Evolutionary conservation across 2,888 invertebrate genomes (phyloP), one percentile per base, ranked within the genome.

Genomic region (Heliconius hortense): DNA sequence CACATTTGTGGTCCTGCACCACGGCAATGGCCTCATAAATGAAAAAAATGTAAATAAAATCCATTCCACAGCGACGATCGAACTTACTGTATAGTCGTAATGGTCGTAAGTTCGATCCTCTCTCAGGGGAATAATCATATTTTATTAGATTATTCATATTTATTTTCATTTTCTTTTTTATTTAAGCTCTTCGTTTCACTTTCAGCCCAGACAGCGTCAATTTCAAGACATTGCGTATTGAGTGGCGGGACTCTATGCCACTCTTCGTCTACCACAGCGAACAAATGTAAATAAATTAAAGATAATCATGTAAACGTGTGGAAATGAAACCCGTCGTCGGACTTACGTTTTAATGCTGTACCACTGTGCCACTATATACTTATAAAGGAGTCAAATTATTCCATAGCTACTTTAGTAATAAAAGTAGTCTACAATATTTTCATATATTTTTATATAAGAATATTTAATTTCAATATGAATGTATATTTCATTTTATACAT

Each of bases 381-480:
- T 11, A 60, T 60, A 60, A 60, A 60, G 4, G 4, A 60, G 26
- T 60, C 15, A 60, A 26, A 26, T 48, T 48, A 48, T 60, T 60
- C 13, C 13, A 26, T 2, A 60, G 24, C 5, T 26, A 28, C 15
- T 15, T 60, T 26, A 60, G 26, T 26, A 63, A 63, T 63, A 63
- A 63, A 35, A n/a, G 21, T 35, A 63, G 18, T n/a, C 31, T 21
- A 35, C 21, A 11, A 63, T 63, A 63, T 63, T 63, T 64, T n/a
- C 39, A 64, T 39, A 64, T 35, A 35, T 64, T 64, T n/a, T 35
- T 64, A 39, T 24, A 64, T 35, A 64, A 64, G n/a, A 64, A 64
- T 64, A 64, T 64, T 35, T 64, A 11, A 64, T 64, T 64, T 64
- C 13, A 39, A 64, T 64, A 13, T 39, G 35, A n/a, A 64, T 64